A percentile compares a stretch with the other conserved stretches of the same genome.
phyloP scores from a whole-genome alignment of 2,888 invertebrate species.

The Rotaria magnacalcarata region DNA sequence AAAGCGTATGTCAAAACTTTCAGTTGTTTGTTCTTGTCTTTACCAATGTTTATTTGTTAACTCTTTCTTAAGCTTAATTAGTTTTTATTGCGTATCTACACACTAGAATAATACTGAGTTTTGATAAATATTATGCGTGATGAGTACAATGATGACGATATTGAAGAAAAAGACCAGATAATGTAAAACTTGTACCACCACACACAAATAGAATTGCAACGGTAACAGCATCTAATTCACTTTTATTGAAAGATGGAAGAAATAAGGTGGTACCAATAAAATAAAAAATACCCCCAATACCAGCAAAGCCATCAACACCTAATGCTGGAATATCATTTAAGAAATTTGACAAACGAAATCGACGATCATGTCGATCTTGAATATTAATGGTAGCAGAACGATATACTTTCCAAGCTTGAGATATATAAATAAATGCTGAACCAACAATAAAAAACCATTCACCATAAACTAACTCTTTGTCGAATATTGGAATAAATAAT shows the following conservation, averaged over 20 bases:
- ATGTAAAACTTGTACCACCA: background rate
- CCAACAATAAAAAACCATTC: conserved; percentile 14
- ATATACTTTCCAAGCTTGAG: background rate
- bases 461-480: background rate
- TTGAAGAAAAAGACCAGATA: background rate
- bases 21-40: no score
- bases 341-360: background rate
- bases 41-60: no score
- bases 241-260: background rate
- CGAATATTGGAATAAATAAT: background rate
- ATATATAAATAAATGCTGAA: background rate
- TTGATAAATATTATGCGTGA: no score
- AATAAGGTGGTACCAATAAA: background rate
- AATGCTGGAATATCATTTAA: background rate
- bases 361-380: background rate
- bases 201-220: background rate
- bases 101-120: no score
- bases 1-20: no score
- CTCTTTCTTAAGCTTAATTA: no score
- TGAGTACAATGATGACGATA: background rate
- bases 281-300: conserved; percentile 1
- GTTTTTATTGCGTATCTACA: no score
- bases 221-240: no score
- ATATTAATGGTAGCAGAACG: background rate
- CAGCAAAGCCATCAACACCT: background rate